These are phyloP conservation scores for Pristionchus arcanus DNA, from an alignment of 2,888 invertebrate species.

Conservation along the genomic window DNA sequence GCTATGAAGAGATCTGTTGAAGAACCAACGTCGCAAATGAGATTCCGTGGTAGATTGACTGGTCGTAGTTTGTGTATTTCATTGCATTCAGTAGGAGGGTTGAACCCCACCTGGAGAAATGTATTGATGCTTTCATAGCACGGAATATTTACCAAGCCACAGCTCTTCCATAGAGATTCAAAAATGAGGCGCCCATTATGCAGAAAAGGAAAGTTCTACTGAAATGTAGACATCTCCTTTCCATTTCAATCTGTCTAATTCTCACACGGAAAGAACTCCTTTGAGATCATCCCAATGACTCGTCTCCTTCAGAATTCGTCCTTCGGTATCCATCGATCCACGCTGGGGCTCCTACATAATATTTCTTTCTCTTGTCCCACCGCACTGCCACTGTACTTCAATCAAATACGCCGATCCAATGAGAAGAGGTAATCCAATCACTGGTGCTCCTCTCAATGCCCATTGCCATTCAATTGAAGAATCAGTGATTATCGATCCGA, in stretches of 20 bases:
- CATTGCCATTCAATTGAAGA: slow-evolving; percentile 11
- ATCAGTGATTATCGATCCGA: slow-evolving; percentile 32
- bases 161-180: slow-evolving; percentile 25
- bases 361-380: neutral
- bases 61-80: slow-evolving; percentile 40
- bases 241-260: neutral
- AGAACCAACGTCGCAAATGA: slow-evolving; percentile 10
- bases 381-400: neutral
- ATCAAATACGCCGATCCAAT: neutral
- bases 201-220: neutral
- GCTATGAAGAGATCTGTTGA: neutral
- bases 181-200: neutral
- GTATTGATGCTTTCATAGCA: neutral
- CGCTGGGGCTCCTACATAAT: slow-evolving; percentile 5
- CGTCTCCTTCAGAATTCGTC: neutral
- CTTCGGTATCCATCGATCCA: slow-evolving; percentile 26
- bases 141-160: neutral
- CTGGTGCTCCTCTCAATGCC: slow-evolving; percentile 2
- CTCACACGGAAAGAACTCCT: neutral
- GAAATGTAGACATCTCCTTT: neutral
- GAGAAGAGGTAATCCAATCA: neutral
- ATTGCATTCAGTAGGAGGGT: slow-evolving; percentile 47
- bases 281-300: slow-evolving; percentile 10
- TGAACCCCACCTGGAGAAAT: slow-evolving; percentile 1
- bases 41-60: slow-evolving; percentile 5